These are phyloP conservation scores for Palythoa grandiflora DNA, from an alignment of 92 coral and sea anemone genomes.

Conservation along the genomic window DNA sequence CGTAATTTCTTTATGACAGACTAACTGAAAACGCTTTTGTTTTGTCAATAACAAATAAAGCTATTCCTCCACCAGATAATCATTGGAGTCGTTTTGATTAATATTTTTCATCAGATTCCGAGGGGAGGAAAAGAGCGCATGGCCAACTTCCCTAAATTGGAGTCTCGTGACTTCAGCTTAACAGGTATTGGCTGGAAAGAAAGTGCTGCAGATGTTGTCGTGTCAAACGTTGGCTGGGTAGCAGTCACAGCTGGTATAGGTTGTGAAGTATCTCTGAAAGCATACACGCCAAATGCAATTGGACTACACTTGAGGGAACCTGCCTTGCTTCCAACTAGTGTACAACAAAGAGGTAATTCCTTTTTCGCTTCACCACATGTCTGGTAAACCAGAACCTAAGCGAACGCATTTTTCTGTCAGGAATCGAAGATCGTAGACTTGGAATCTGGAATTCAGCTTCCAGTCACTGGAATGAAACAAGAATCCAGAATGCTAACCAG, in stretches of 20 bases:
- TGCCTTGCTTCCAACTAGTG: conserved; percentile 90
- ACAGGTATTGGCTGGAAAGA: conserved; percentile 88
- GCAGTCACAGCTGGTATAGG: conserved; percentile 94
- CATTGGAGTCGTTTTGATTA: neutral
- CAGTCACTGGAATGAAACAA: no score
- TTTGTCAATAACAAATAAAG: no score
- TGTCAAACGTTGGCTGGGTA: conserved; percentile 95
- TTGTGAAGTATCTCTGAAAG: conserved; percentile 80
- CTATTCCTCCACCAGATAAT: neutral
- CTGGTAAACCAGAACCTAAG: no score
- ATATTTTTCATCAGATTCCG: conserved; percentile 60
- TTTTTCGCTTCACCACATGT: neutral
- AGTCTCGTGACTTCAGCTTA: conserved; percentile 73
- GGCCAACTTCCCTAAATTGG: conserved; percentile 82
- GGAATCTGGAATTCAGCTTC: no score
- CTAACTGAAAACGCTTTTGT: no score
- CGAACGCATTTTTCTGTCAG: neutral
- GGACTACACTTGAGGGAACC: conserved; percentile 89
- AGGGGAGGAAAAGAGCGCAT: conserved; percentile 80
- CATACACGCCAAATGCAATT: conserved; percentile 85
- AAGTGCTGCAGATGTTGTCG: conserved; percentile 91
- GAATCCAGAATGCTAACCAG: no score
- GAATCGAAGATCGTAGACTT: neutral
- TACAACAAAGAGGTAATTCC: conserved; percentile 78
- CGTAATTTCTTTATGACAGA: no score